These are phyloP conservation scores for Ariopsis seemanni DNA, from an alignment of 2,113 vertebrate genomes.

Conservation along the genomic window DNA sequence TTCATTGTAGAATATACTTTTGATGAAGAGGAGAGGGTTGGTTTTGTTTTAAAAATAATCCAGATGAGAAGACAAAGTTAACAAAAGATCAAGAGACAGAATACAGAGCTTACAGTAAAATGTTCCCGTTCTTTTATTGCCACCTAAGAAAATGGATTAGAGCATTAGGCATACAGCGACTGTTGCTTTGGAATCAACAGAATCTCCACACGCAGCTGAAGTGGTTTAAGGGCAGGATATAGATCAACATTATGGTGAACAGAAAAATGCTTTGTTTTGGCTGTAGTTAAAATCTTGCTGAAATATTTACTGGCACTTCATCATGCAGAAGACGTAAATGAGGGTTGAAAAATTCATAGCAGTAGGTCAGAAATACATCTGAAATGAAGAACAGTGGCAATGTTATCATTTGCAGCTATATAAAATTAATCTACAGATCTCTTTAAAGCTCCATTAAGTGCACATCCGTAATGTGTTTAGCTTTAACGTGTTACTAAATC, in stretches of 20 bases:
- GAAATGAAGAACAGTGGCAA: not conserved
- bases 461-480: not conserved
- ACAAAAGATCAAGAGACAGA: slow-evolving; percentile 41
- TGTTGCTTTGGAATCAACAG: slow-evolving; percentile 57
- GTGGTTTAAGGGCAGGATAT: slow-evolving; percentile 73
- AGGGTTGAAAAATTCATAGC: slow-evolving; percentile 44
- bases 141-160: slow-evolving; percentile 86
- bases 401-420: not conserved
- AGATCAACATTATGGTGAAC: slow-evolving; percentile 70
- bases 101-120: slow-evolving; percentile 63
- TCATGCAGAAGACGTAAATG: not conserved
- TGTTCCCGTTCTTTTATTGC: slow-evolving; percentile 89
- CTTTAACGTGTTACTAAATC: not conserved
- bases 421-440: not conserved
- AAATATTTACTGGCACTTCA: slow-evolving; percentile 81
- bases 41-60: not conserved
- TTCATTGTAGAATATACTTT: slow-evolving; percentile 30
- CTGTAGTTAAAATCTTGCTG: slow-evolving; percentile 65
- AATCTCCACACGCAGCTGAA: slow-evolving; percentile 68
- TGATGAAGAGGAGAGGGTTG: not conserved
- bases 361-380: not conserved
- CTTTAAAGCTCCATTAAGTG: not conserved
- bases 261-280: slow-evolving; percentile 76
- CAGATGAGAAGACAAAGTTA: slow-evolving; percentile 36
- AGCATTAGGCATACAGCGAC: slow-evolving; percentile 74